These are phyloP conservation scores for Ptilonorhynchus violaceus DNA, from an alignment of 2,113 vertebrate species.

Conservation along the genomic window DNA sequence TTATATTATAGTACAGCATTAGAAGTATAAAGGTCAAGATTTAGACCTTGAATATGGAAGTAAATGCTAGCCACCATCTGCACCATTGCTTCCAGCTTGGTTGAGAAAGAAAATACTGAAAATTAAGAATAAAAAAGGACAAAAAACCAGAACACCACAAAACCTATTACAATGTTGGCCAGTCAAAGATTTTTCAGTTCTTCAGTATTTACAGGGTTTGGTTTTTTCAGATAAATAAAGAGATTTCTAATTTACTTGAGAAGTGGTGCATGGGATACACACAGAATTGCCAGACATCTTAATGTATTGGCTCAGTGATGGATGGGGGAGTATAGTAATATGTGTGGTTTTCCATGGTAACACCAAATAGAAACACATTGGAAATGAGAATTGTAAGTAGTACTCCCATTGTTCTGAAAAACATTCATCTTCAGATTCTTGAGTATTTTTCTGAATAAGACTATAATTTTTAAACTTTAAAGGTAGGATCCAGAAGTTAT, in stretches of 20 bases:
- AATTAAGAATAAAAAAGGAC: background rate
- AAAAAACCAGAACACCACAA: background rate
- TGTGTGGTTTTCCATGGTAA: background rate
- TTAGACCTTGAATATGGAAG: background rate
- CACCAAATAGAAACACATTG: background rate
- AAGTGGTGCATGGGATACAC: background rate
- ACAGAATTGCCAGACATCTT: background rate
- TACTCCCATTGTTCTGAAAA: background rate
- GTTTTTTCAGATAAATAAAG: background rate
- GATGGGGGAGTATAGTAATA: background rate
- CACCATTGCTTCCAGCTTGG: background rate
- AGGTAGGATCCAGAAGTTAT: background rate
- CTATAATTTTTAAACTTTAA: background rate
- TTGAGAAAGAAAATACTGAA: background rate
- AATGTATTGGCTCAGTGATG: background rate
- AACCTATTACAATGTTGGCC: background rate
- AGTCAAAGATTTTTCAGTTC: background rate
- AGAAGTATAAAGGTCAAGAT: background rate
- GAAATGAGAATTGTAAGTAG: background rate
- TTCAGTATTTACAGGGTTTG: background rate
- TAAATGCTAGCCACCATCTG: background rate
- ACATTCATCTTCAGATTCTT: background rate
- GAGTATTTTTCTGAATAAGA: background rate
- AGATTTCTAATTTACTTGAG: background rate
- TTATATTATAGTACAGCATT: background rate